phyloP scores from a whole-genome alignment of 2,113 vertebrate genomes.

The Cyphomyrus plagiostoma region DNA sequence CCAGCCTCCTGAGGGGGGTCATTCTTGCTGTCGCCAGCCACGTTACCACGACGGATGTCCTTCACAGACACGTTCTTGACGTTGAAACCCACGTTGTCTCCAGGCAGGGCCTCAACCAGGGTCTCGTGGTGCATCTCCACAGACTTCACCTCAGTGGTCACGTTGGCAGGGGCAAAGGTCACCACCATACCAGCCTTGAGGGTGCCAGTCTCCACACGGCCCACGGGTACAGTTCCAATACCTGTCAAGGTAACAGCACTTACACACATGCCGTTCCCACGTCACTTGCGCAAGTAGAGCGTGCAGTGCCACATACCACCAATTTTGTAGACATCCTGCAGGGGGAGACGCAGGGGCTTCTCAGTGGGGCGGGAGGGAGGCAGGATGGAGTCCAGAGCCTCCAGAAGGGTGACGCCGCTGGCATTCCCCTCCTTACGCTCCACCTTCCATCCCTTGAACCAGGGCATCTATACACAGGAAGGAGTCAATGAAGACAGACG shows the following conservation, averaged over 20 bases:
- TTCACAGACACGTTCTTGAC: constrained; percentile 71
- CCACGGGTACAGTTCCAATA: constrained; percentile 70
- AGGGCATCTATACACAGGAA: constrained; percentile 50
- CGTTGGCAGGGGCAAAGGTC: constrained; percentile 65
- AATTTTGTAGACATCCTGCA: constrained; percentile 75
- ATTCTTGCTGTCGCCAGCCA: constrained; percentile 71
- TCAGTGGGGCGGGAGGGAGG: constrained; percentile 58
- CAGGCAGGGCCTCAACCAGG: constrained; percentile 59
- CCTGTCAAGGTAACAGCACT: constrained; percentile 32
- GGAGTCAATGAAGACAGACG: not conserved
- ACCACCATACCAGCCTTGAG: constrained; percentile 71
- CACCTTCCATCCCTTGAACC: constrained; percentile 70
- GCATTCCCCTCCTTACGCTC: constrained; percentile 62
- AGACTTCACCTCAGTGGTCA: constrained; percentile 72
- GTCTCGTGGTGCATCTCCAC: constrained; percentile 75
- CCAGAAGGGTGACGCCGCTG: constrained; percentile 55
- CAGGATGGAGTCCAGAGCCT: constrained; percentile 63
- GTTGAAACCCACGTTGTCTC: constrained; percentile 71
- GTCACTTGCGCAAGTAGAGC: no score
- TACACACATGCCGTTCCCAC: not conserved
- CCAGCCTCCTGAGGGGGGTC: constrained; percentile 61
- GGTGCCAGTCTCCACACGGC: constrained; percentile 66
- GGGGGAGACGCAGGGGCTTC: constrained; percentile 63
- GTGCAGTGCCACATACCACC: constrained; percentile 44
- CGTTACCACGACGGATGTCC: constrained; percentile 68